Conservation (phyloP, 2,113 vertebrate species). For the Columbina picui region DNA sequence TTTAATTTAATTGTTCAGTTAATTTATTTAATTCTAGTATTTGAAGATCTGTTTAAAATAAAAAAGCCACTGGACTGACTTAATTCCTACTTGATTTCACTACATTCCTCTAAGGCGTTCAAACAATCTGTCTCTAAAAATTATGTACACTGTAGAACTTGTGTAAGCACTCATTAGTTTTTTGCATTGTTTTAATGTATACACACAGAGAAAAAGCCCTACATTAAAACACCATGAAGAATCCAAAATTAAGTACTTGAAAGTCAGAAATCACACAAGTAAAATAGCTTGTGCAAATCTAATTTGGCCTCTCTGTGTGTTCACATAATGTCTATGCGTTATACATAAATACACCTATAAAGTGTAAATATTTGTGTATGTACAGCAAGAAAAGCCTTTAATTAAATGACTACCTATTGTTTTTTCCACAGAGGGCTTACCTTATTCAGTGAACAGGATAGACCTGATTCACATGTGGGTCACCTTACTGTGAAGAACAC, state of each 20-base stretch:
- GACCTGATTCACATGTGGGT: slow-evolving; percentile 40
- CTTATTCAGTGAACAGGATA: slow-evolving; percentile 21
- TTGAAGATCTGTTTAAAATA: slow-evolving; percentile 34
- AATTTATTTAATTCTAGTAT: slow-evolving; percentile 26
- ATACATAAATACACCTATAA: neutral
- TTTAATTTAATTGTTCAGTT: slow-evolving; percentile 28
- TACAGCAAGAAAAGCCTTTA: slow-evolving; percentile 22
- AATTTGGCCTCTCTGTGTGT: neutral
- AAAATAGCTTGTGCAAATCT: slow-evolving; percentile 4
- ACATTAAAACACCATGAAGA: neutral
- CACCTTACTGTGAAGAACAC: neutral
- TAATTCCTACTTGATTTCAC: slow-evolving; percentile 6
- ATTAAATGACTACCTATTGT: neutral
- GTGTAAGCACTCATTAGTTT: neutral
- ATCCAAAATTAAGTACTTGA: neutral
- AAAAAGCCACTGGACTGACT: neutral
- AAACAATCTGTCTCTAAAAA: slow-evolving; percentile 4
- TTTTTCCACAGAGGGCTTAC: neutral
- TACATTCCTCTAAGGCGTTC: neutral
- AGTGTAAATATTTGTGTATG: neutral
- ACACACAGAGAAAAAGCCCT: neutral
- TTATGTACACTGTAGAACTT: neutral
- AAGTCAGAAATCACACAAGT: neutral
- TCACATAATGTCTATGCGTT: neutral
- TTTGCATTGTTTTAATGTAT: slow-evolving; percentile 16